phyloP scores from a whole-genome alignment of 2,797 vertebrate species.

The Tauraco hartlaubi region DNA sequence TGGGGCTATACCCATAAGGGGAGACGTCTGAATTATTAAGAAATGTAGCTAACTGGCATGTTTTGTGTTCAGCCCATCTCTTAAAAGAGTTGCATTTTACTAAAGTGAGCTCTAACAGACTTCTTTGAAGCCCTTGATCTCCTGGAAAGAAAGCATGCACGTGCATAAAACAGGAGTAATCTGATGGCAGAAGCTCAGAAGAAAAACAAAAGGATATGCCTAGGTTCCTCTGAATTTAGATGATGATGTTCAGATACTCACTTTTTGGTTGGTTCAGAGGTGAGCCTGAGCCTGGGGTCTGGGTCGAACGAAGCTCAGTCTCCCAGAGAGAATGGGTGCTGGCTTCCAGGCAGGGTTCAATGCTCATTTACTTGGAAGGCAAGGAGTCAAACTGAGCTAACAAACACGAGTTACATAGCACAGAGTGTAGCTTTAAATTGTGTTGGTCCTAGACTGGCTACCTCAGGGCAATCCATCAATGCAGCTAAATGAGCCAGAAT shows the following conservation, averaged over 20 bases:
- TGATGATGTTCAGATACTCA: background rate
- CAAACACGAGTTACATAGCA: background rate
- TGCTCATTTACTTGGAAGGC: background rate
- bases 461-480: background rate
- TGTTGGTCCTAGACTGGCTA: background rate
- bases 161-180: background rate
- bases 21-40: background rate
- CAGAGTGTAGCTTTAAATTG: background rate
- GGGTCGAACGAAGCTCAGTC: background rate
- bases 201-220: background rate
- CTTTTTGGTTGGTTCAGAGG: background rate
- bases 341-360: background rate
- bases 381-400: background rate
- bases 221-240: background rate
- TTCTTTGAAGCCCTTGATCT: background rate
- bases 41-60: background rate
- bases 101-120: background rate
- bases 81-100: background rate
- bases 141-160: background rate
- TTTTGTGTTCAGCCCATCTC: background rate
- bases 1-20: background rate
- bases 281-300: background rate
- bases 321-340: background rate
- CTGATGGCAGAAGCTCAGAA: background rate
- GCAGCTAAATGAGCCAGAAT: background rate